Evolutionary conservation across 2,113 vertebrate species (phyloP).

Genomic region (Takifugu bimaculatus): DNA sequence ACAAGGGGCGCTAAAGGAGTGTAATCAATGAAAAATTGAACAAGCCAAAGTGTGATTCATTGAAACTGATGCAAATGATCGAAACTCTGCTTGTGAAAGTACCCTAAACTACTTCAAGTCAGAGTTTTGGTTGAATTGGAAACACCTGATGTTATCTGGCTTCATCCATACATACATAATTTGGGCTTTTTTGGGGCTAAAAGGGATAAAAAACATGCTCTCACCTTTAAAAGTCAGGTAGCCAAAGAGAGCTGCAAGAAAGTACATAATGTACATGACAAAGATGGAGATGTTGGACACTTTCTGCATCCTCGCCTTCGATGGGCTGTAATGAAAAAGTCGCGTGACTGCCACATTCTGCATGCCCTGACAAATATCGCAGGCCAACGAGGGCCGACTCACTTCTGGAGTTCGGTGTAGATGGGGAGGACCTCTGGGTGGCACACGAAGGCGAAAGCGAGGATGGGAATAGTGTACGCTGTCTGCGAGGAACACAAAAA

Average conservation of each 20-base stretch:
- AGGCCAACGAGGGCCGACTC: conserved; percentile 58
- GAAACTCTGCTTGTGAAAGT: too few species aligned
- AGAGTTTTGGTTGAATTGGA: too few species aligned
- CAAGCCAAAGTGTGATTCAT: too few species aligned
- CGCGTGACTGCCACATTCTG: conserved; percentile 9
- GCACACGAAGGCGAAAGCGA: conserved; percentile 97
- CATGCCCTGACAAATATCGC: conserved; percentile 3
- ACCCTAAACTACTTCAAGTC: too few species aligned
- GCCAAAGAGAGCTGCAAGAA: conserved; percentile 95
- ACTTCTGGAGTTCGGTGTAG: conserved; percentile 96
- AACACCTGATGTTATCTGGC: too few species aligned
- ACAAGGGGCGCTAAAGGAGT: not conserved
- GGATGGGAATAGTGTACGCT: conserved; percentile 94
- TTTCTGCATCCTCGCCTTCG: conserved; percentile 90
- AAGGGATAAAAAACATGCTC: conserved; percentile 32
- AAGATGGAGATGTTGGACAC: conserved; percentile 93
- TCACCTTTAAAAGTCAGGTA: conserved; percentile 98
- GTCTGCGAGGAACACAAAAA: conserved; percentile 75
- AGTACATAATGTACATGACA: conserved; percentile 97
- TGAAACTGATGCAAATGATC: too few species aligned
- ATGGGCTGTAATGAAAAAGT: conserved; percentile 75
- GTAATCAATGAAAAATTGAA: too few species aligned
- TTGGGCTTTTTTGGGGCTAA: not conserved
- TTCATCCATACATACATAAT: not conserved
- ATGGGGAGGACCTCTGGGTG: conserved; percentile 97